A percentile compares a stretch with the other conserved stretches of the same genome.
Conservation (phyloP, 2,113 vertebrate genomes). For the Pygoscelis adeliae region DNA sequence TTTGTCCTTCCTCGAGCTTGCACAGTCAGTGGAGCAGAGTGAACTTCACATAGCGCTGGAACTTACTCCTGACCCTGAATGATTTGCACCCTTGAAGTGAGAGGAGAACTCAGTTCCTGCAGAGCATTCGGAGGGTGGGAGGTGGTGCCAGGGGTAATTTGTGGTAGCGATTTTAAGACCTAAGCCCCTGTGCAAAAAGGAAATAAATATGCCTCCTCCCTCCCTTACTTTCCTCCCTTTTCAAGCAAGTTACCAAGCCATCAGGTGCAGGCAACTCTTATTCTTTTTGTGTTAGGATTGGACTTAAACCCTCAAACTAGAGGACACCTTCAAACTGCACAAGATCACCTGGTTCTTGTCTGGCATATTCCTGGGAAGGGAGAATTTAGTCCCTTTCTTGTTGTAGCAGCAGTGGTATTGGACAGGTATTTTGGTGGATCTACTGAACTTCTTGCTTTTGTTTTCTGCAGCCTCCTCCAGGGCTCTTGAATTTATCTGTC, state of each 20-base stretch:
- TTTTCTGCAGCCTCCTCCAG: neutral
- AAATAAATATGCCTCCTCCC: rapidly evolving
- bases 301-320: neutral
- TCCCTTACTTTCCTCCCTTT: neutral
- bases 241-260: neutral
- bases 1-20: neutral
- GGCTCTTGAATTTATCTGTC: neutral
- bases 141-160: neutral
- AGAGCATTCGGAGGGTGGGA: neutral
- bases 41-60: rapidly evolving
- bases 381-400: neutral
- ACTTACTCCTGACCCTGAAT: neutral
- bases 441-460: neutral
- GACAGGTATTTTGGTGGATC: neutral
- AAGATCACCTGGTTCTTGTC: neutral
- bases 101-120: neutral
- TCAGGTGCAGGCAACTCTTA: neutral
- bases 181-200: neutral
- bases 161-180: neutral
- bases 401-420: neutral
- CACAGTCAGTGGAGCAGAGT: neutral
- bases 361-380: neutral
- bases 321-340: neutral
- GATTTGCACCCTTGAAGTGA: neutral
- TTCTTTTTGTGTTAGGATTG: neutral